Conservation (phyloP, 92 coral and sea anemone species). For the Zoanthus sociatus region DNA sequence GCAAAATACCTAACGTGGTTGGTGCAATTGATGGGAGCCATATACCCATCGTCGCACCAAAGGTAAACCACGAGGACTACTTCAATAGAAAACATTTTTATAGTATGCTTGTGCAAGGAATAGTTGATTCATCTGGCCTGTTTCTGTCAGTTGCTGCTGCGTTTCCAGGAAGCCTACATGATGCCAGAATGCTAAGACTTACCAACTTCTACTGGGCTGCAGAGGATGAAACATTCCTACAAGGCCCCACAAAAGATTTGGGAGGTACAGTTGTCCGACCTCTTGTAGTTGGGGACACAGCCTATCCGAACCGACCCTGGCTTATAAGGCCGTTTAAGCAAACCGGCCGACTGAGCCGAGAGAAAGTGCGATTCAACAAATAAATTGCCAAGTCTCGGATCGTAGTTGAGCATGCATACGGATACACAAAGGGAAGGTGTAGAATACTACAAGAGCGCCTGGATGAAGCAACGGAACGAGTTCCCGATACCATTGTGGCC, state of each 20-base stretch:
- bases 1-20: conserved; percentile 13
- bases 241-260: conserved; percentile 35
- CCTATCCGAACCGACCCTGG: conserved; percentile 54
- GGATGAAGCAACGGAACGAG: conserved; percentile 4
- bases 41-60: conserved; percentile 13
- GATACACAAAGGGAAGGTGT: neutral
- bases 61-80: conserved; percentile 22
- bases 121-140: conserved; percentile 55
- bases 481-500: conserved; percentile 7
- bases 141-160: conserved; percentile 53
- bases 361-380: conserved; percentile 56
- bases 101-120: conserved; percentile 11
- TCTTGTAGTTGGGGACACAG: conserved; percentile 53
- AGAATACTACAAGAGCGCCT: neutral
- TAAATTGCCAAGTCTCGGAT: conserved; percentile 57
- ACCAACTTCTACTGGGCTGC: conserved; percentile 49
- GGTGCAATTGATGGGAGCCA: conserved; percentile 23
- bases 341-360: conserved; percentile 52
- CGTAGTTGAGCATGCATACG: conserved; percentile 26
- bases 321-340: conserved; percentile 58
- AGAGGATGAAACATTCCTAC: conserved; percentile 43
- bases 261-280: conserved; percentile 50
- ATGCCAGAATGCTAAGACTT: conserved; percentile 45
- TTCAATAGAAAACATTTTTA: neutral
- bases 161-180: conserved; percentile 56